phyloP scores from a whole-genome alignment of 2,888 invertebrate species.

The Cinara cedri region DNA sequence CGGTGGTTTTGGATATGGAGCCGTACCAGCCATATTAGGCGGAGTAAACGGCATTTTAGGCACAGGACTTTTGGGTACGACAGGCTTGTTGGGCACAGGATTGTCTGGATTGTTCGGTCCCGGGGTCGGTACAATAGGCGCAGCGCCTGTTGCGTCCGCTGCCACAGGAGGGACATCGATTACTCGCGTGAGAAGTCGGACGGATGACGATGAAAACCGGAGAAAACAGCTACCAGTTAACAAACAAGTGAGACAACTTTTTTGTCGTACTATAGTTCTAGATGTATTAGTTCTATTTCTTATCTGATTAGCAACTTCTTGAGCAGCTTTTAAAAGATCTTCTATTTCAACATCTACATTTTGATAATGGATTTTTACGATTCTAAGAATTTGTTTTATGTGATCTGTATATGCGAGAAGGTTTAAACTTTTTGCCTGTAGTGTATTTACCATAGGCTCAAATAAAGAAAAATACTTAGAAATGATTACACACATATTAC shows the following conservation, averaged over 20 bases:
- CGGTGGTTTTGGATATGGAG: constrained; percentile 40
- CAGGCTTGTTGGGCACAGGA: constrained; percentile 34
- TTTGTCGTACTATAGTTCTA: no score
- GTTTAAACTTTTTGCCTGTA: no score
- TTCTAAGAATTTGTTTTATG: no score
- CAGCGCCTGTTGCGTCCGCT: background rate
- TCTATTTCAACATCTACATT: no score
- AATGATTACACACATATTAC: no score
- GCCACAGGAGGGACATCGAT: background rate
- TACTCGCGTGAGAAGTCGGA: background rate
- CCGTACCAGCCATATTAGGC: constrained; percentile 42
- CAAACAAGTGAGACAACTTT: constrained; percentile 1
- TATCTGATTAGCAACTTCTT: no score
- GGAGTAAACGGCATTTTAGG: constrained; percentile 47
- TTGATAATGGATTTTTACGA: no score
- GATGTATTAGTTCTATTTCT: no score
- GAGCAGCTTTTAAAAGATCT: no score
- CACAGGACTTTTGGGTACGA: constrained; percentile 35
- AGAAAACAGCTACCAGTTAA: constrained; percentile 1
- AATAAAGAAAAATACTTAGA: no score
- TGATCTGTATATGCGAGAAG: no score
- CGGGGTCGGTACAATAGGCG: constrained; percentile 16
- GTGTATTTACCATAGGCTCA: no score
- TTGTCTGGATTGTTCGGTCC: constrained; percentile 48
- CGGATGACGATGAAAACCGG: background rate